phyloP scores from a whole-genome alignment of 2,113 vertebrate species.

The Cettia cetti region DNA sequence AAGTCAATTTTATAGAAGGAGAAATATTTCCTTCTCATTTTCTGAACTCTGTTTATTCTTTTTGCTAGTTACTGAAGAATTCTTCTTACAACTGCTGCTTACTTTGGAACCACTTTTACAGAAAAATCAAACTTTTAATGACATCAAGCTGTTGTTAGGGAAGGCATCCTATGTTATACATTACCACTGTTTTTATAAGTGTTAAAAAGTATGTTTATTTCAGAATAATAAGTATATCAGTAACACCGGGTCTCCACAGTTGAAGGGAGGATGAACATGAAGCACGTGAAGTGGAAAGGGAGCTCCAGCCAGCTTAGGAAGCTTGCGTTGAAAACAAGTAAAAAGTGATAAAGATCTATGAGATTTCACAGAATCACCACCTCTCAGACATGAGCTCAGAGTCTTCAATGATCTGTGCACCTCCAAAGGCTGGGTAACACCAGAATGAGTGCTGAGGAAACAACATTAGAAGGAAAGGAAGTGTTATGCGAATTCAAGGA shows the following conservation, averaged over 20 bases:
- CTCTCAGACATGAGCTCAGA: neutral
- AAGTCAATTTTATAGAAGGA: neutral
- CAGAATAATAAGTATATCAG: neutral
- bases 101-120: neutral
- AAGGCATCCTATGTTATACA: neutral
- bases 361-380: neutral
- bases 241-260: neutral
- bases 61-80: neutral
- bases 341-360: neutral
- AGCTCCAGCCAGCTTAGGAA: neutral
- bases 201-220: neutral
- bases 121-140: neutral
- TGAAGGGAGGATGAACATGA: neutral
- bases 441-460: neutral
- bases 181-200: neutral
- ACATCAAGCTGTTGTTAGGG: neutral
- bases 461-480: neutral
- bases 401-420: neutral
- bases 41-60: neutral
- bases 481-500: neutral
- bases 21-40: neutral
- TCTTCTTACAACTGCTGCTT: neutral
- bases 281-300: neutral
- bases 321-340: neutral
- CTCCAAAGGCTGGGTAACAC: neutral